These are phyloP conservation scores for Andrena marginata DNA, from an alignment of 2,888 invertebrate genomes.

Conservation along the genomic window DNA sequence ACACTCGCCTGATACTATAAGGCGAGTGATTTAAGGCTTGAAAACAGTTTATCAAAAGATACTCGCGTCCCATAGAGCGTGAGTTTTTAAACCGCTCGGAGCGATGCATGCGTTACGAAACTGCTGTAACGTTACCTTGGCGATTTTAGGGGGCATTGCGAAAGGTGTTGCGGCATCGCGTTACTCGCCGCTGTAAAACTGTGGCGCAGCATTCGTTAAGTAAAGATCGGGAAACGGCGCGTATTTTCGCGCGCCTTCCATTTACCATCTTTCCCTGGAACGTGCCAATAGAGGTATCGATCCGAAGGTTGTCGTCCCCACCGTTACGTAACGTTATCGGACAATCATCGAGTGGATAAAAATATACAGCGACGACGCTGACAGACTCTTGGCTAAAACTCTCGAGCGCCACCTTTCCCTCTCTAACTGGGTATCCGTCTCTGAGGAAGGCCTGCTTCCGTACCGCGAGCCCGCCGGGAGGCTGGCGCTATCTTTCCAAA, in stretches of 20 bases:
- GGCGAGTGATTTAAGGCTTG: background rate
- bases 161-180: background rate
- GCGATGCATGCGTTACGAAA: too few relatives aligned
- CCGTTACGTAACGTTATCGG: constrained; percentile 16
- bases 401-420: too few relatives aligned
- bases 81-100: too few relatives aligned
- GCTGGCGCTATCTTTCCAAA: constrained; percentile 1
- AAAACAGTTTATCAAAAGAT: background rate
- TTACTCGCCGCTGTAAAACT: too few relatives aligned
- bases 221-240: too few relatives aligned
- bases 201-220: too few relatives aligned
- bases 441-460: too few relatives aligned
- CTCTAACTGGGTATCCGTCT: too few relatives aligned
- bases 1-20: background rate
- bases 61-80: too few relatives aligned
- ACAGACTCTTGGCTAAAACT: too few relatives aligned
- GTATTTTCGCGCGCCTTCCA: background rate
- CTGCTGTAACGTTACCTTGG: background rate
- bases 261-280: background rate
- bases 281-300: constrained; percentile 31
- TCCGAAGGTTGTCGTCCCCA: constrained; percentile 25
- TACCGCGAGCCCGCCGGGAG: background rate
- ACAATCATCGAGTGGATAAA: constrained; percentile 7
- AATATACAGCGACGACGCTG: background rate
- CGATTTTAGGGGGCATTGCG: constrained; percentile 1